Base-by-base conservation (phyloP, 2,113 vertebrate genomes). In the Paramormyrops kingsleyae region DNA sequence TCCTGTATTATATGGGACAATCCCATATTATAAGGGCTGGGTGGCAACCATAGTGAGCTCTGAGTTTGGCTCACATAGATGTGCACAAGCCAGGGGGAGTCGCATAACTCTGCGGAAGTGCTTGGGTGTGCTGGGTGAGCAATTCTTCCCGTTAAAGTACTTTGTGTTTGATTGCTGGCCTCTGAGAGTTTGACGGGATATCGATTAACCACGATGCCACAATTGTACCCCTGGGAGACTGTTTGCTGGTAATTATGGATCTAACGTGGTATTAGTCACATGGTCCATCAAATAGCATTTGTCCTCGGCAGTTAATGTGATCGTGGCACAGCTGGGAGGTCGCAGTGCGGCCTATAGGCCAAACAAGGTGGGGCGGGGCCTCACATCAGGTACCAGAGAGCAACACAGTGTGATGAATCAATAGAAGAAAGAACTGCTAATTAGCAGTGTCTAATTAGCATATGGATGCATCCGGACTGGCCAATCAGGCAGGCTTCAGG, bases 121-220 rank as follows among this genome's bases (percentile, higher is more conserved):
- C 62, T 66, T 66, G n/a, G 24, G 62, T 27, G 62, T 27, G 62
- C 62, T 31, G n/a, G n/a, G 9, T 12, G 62, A 70, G 27, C n/a
- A 27, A 15, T 13, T 12, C 62, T 31, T 70, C 62, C 62, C 62
- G 62, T 70, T 70, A 70, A 70, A 70, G 62, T 70, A n/a, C 74
- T 80, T 87, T 92, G 92, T 92, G 85, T 88, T 87, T 47, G 83
- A 84, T 90, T 89, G 89, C 85, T 49, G 53, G 27, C 50, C 84
- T 87, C 56, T 87, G 91, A 89, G 83, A 88, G 90, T 88, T 90
- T 70, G 90, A 31, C 50, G 89, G 89, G 89, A 91, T 92, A 95
- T 94, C 83, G 94, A 95, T 94, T 94, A 93, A 91, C 91, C 49
- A 89, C 89, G 89, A 90, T 92, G 90, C 90, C 93, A 90, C 92